Percentiles rank a stretch among this genome's conserved stretches.
Conservation (phyloP, 2,797 vertebrate genomes). For the Masticophis lateralis region DNA sequence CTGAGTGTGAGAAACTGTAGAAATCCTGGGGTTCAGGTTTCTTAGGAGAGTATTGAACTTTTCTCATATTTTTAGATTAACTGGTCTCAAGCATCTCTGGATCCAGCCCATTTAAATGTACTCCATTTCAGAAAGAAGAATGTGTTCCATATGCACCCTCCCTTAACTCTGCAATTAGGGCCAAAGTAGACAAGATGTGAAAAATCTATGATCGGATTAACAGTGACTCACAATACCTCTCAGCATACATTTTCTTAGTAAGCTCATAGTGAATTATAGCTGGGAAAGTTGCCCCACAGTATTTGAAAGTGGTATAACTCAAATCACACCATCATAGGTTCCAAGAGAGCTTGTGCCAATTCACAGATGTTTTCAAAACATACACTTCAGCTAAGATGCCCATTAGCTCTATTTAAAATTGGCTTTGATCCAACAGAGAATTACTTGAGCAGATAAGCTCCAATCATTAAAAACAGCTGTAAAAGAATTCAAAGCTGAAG, state of each 20-base stretch:
- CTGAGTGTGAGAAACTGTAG: background rate
- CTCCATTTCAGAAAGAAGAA: background rate
- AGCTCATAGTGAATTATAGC: background rate
- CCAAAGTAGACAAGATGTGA: background rate
- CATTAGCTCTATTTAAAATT: conserved; percentile 1
- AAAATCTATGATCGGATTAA: conserved; percentile 4
- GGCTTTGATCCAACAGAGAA: background rate
- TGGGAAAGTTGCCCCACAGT: conserved; percentile 15
- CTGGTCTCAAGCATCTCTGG: background rate
- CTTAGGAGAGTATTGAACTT: background rate
- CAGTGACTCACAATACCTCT: background rate
- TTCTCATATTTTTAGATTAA: background rate
- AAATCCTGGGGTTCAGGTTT: background rate
- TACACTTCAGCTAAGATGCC: conserved; percentile 1
- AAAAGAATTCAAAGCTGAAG: background rate
- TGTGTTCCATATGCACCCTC: background rate
- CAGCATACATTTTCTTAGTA: background rate
- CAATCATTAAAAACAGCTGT: conserved; percentile 19
- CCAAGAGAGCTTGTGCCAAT: conserved; percentile 12
- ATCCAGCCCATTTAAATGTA: background rate
- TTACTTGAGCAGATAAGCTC: conserved; percentile 20
- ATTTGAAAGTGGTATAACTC: conserved; percentile 20
- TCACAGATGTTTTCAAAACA: conserved; percentile 34
- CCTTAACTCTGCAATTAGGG: background rate
- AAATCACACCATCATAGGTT: conserved; percentile 23